These are phyloP conservation scores for Rhombomys opimus DNA, from an alignment of 2,113 vertebrate species.

Conservation along the genomic window DNA sequence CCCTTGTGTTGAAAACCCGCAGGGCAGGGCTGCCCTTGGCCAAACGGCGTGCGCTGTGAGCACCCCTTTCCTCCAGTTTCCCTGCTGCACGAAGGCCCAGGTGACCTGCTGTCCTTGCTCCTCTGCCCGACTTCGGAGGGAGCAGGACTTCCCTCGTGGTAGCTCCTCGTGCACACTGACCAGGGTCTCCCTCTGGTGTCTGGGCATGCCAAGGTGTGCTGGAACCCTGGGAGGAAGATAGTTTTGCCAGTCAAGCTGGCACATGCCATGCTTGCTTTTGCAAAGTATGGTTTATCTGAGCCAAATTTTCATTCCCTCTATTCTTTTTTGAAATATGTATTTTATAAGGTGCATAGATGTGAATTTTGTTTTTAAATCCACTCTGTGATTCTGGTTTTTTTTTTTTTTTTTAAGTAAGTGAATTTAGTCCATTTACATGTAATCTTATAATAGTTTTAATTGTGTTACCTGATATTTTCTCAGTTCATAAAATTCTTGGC, in stretches of 20 bases:
- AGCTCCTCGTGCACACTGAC: background rate
- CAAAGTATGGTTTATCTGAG: conserved; percentile 38
- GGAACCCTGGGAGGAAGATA: conserved; percentile 26
- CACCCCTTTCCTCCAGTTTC: background rate
- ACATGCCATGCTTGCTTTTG: background rate
- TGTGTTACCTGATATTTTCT: conserved; percentile 60
- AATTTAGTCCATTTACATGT: conserved; percentile 68
- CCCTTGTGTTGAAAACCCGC: background rate
- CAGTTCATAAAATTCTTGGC: conserved; percentile 54
- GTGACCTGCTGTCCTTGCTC: background rate
- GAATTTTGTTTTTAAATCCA: conserved; percentile 67
- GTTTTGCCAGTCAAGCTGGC: conserved; percentile 53
- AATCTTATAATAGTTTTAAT: conserved; percentile 68
- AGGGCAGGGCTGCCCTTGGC: background rate
- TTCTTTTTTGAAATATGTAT: conserved; percentile 1
- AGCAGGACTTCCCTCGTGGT: background rate
- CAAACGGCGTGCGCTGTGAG: background rate
- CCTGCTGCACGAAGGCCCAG: background rate
- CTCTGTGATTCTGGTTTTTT: conserved; percentile 37
- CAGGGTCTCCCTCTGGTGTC: background rate
- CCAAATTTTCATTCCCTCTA: conserved; percentile 13
- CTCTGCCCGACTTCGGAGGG: background rate
- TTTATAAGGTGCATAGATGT: conserved; percentile 39
- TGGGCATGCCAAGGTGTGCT: background rate
- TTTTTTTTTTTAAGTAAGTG: background rate